These are phyloP conservation scores for Achroia grisella DNA, from an alignment of 1,140 invertebrate genomes.

Conservation along the genomic window DNA sequence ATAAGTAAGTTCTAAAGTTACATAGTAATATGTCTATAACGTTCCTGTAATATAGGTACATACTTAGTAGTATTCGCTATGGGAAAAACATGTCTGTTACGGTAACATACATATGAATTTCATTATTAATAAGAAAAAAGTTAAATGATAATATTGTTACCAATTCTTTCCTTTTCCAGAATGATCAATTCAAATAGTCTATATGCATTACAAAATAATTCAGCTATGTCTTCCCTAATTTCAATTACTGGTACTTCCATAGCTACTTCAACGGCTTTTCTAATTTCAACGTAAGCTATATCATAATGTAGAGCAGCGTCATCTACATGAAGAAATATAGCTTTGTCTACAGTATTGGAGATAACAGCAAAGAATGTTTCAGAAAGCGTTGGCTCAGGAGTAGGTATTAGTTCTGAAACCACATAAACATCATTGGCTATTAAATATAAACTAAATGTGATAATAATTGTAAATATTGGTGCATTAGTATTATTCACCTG, in stretches of 20 bases:
- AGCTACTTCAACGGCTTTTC: slow-evolving; percentile 45
- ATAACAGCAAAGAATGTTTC: slow-evolving; percentile 36
- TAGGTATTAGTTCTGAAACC: slow-evolving; percentile 42
- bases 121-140: no score
- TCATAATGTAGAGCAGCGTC: slow-evolving; percentile 42
- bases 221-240: slow-evolving; percentile 47
- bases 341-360: slow-evolving; percentile 55
- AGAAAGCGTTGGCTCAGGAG: slow-evolving; percentile 45
- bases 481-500: no score
- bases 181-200: slow-evolving; percentile 47
- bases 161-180: slow-evolving; percentile 46
- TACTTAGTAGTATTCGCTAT: no score
- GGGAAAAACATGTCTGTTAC: no score
- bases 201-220: slow-evolving; percentile 40
- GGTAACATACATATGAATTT: no score
- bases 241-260: slow-evolving; percentile 61
- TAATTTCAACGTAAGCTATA: slow-evolving; percentile 52
- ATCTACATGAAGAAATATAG: slow-evolving; percentile 39
- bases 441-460: background rate
- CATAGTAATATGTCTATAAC: no score
- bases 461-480: background rate
- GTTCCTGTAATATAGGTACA: no score
- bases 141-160: slow-evolving; percentile 26
- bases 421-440: background rate
- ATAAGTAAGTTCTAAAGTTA: no score